Base-by-base conservation (phyloP, 2,113 vertebrate genomes). In the Typhlomys cinereus region DNA sequence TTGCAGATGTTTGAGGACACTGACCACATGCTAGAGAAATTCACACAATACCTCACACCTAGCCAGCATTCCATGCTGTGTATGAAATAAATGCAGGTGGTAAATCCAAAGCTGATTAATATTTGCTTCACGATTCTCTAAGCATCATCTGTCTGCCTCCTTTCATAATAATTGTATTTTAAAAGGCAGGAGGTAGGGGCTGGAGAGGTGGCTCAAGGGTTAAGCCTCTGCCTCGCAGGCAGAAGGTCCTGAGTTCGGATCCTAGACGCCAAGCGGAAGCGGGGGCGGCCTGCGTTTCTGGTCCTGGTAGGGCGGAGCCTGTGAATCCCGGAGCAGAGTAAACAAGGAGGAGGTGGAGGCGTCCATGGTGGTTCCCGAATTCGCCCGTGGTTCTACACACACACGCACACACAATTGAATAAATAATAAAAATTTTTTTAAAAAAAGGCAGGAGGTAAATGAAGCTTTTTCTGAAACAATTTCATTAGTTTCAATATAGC, bases 171-270 rank as follows among this genome's bases (percentile, higher is more conserved):
- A 23, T 29, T 62, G 13, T 36, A 36, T 71, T 44, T 82, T 57
- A 91, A 94, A 85, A 90, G 39, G 59, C 81, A 93, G 85, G 85
- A n/a, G n/a, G n/a, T n/a, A n/a, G n/a, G n/a, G n/a, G n/a, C n/a
- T n/a, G n/a, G n/a, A n/a, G n/a, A n/a, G n/a, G n/a, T n/a, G n/a
- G n/a, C n/a, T n/a, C n/a, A n/a, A n/a, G n/a, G n/a, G n/a, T n/a
- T n/a, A n/a, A n/a, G n/a, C n/a, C n/a, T n/a, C n/a, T n/a, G n/a
- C n/a, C n/a, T n/a, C n/a, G n/a, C n/a, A n/a, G n/a, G n/a, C n/a
- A n/a, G n/a, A n/a, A n/a, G n/a, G n/a, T n/a, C n/a, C n/a, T n/a
- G n/a, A n/a, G n/a, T n/a, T n/a, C n/a, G n/a, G n/a, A n/a, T n/a
- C n/a, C n/a, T n/a, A n/a, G n/a, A n/a, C n/a, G n/a, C n/a, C n/a